Percentiles rank a stretch among this genome's conserved stretches.
Evolutionary conservation across 1,140 invertebrate species (phyloP).

Genomic region (Brachionus plicatilis): DNA sequence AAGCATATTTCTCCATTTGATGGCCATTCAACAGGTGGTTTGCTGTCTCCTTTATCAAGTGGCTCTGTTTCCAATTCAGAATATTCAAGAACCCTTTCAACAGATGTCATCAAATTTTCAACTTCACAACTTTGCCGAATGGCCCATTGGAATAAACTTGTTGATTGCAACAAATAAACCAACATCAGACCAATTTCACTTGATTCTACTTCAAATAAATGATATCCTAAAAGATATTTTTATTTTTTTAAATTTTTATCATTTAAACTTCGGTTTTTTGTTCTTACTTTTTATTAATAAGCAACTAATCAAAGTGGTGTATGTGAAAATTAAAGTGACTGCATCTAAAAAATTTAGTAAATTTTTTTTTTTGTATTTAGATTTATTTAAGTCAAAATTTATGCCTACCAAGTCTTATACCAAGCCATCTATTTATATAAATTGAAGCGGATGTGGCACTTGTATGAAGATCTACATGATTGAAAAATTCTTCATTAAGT

Average conservation of each 20-base stretch:
- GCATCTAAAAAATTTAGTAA: not conserved
- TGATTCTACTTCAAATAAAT: not conserved
- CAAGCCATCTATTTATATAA: slow-evolving; percentile 21
- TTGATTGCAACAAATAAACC: slow-evolving; percentile 69
- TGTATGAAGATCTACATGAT: slow-evolving; percentile 62
- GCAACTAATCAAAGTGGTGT: not conserved
- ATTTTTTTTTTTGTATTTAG: not conserved
- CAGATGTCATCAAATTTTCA: slow-evolving; percentile 72
- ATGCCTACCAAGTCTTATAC: not conserved
- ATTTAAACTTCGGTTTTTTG: not conserved
- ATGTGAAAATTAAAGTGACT: not conserved
- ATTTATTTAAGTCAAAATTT: not conserved
- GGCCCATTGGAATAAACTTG: slow-evolving; percentile 75
- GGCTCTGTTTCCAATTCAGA: slow-evolving; percentile 62
- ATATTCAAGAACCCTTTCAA: slow-evolving; percentile 75
- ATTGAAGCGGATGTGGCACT: slow-evolving; percentile 43
- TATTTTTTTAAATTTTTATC: not conserved
- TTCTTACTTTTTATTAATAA: slow-evolving; percentile 18
- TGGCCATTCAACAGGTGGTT: slow-evolving; percentile 62
- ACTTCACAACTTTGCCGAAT: slow-evolving; percentile 74
- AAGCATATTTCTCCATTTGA: slow-evolving; percentile 64
- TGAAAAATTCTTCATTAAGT: slow-evolving; percentile 63
- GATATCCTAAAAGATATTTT: not conserved
- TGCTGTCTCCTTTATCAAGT: slow-evolving; percentile 56
- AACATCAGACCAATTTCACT: slow-evolving; percentile 73